phyloP scores from a whole-genome alignment of 2,113 vertebrate genomes.

The Miniopterus natalensis region DNA sequence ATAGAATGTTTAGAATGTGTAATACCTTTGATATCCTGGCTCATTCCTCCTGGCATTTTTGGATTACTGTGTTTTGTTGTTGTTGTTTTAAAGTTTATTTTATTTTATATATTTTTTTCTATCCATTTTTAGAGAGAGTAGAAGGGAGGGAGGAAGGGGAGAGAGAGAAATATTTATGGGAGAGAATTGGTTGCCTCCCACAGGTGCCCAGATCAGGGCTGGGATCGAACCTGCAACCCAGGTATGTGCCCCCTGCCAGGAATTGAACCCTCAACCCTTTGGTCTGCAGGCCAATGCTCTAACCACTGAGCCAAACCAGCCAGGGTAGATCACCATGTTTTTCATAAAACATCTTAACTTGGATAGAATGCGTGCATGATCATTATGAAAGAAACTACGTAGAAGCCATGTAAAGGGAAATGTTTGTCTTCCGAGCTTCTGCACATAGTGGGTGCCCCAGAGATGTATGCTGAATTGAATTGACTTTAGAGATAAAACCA shows the following conservation, averaged over 20 bases:
- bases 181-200: no score
- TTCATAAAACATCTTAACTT: constrained; percentile 23
- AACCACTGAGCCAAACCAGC: no score
- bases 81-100: no score
- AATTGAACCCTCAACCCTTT: no score
- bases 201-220: no score
- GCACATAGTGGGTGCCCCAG: background rate
- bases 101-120: no score
- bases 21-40: background rate
- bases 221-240: no score
- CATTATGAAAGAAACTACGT: background rate
- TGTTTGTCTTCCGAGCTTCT: background rate
- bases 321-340: background rate
- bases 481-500: background rate
- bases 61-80: background rate
- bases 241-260: no score
- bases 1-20: background rate
- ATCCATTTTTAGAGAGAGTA: no score
- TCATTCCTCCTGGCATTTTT: background rate
- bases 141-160: no score
- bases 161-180: no score
- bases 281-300: no score
- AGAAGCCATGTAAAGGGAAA: background rate
- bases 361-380: background rate
- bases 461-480: background rate